These are phyloP conservation scores for Gymnogyps californianus DNA, from an alignment of 2,113 vertebrate genomes.

Conservation along the genomic window DNA sequence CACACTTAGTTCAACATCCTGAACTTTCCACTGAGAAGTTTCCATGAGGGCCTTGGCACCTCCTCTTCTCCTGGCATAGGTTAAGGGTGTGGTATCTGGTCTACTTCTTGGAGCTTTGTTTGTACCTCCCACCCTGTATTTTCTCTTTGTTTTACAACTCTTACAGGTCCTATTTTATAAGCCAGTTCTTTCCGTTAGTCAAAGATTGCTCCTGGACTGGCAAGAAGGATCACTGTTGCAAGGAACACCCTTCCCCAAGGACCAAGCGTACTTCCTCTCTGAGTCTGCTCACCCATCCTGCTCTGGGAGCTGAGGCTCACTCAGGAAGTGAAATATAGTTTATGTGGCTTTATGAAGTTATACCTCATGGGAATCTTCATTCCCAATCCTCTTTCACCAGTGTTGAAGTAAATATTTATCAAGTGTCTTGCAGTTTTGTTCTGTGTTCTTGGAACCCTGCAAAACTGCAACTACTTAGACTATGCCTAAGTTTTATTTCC, in stretches of 20 bases:
- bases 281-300: not conserved
- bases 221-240: not conserved
- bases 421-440: not conserved
- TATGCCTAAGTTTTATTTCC: not conserved
- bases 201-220: not conserved
- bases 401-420: not conserved
- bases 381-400: not conserved
- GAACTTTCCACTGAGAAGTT: not conserved
- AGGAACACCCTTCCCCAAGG: slow-evolving; percentile 30
- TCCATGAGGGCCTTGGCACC: not conserved
- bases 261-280: not conserved
- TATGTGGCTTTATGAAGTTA: not conserved
- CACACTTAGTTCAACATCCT: not conserved
- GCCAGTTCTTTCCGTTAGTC: not conserved
- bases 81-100: not conserved
- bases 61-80: not conserved
- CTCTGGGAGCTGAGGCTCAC: not conserved
- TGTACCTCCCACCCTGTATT: not conserved
- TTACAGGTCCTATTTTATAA: not conserved
- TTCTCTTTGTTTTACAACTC: not conserved
- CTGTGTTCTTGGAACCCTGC: not conserved
- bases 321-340: not conserved
- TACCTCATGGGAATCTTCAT: not conserved
- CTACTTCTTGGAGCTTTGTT: not conserved
- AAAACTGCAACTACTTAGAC: not conserved